phyloP scores from a whole-genome alignment of 2,797 vertebrate species.

The Artibeus lituratus region DNA sequence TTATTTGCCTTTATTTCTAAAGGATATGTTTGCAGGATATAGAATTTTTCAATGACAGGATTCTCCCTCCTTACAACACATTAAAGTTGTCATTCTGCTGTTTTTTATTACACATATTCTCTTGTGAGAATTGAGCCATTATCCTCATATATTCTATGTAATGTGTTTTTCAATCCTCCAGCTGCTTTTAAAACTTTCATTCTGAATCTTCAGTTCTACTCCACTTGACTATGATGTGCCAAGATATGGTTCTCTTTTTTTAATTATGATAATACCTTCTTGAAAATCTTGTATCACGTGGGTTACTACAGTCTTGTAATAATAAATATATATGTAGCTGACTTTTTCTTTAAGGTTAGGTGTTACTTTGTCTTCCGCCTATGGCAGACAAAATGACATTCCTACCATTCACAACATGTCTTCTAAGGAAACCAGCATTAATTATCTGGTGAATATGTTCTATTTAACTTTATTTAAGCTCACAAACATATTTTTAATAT shows the following conservation, averaged over 20 bases:
- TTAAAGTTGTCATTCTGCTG: not conserved
- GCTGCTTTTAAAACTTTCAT: not conserved
- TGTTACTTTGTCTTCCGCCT: not conserved
- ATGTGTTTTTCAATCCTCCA: not conserved
- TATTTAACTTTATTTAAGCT: not conserved
- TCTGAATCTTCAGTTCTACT: not conserved
- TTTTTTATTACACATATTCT: not conserved
- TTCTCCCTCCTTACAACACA: not conserved
- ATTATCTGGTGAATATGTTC: not conserved
- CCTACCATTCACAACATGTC: not conserved
- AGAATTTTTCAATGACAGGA: not conserved
- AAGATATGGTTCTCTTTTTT: not conserved
- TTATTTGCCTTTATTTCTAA: not conserved
- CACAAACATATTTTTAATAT: not conserved
- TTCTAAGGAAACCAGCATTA: not conserved
- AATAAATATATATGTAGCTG: not conserved
- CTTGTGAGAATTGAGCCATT: not conserved
- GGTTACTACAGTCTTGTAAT: not conserved
- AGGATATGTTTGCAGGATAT: not conserved
- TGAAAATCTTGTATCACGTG: not conserved
- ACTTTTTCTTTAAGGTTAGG: not conserved
- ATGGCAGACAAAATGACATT: not conserved
- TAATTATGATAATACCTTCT: not conserved
- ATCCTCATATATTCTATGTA: not conserved
- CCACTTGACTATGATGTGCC: not conserved